Percentiles rank a stretch among this genome's conserved stretches.
These are phyloP conservation scores for Plagodis pulveraria DNA, from an alignment of 2,888 invertebrate species.

Conservation along the genomic window DNA sequence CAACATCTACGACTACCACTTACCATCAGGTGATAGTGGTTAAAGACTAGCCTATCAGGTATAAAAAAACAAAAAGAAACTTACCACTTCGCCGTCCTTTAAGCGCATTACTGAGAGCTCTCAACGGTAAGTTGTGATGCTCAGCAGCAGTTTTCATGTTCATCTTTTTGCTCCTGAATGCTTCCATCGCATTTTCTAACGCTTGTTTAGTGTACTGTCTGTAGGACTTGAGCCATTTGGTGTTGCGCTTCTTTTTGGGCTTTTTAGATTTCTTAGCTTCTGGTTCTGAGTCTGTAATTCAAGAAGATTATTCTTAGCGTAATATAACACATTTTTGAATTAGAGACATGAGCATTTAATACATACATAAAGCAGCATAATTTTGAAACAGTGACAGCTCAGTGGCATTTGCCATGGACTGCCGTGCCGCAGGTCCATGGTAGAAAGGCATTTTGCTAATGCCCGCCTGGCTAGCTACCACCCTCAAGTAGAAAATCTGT, in stretches of 20 bases:
- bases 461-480: too few relatives aligned
- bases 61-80: neutral
- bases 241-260: constrained; percentile 38
- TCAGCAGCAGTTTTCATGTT: constrained; percentile 41
- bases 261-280: constrained; percentile 34
- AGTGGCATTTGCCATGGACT: too few relatives aligned
- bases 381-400: too few relatives aligned
- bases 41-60: too few relatives aligned
- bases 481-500: too few relatives aligned
- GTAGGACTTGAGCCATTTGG: constrained; percentile 43
- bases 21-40: too few relatives aligned
- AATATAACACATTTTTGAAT: neutral
- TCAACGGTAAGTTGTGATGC: constrained; percentile 53
- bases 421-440: too few relatives aligned
- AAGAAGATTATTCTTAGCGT: neutral
- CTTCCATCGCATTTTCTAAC: constrained; percentile 46
- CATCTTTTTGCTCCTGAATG: constrained; percentile 39
- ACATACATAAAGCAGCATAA: too few relatives aligned
- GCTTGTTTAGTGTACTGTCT: constrained; percentile 53
- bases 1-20: too few relatives aligned
- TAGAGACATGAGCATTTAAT: neutral
- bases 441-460: too few relatives aligned
- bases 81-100: neutral
- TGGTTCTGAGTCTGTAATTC: constrained; percentile 4
- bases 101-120: constrained; percentile 39